phyloP scores from a whole-genome alignment of 2,888 invertebrate species.

The Rhagonycha lutea region DNA sequence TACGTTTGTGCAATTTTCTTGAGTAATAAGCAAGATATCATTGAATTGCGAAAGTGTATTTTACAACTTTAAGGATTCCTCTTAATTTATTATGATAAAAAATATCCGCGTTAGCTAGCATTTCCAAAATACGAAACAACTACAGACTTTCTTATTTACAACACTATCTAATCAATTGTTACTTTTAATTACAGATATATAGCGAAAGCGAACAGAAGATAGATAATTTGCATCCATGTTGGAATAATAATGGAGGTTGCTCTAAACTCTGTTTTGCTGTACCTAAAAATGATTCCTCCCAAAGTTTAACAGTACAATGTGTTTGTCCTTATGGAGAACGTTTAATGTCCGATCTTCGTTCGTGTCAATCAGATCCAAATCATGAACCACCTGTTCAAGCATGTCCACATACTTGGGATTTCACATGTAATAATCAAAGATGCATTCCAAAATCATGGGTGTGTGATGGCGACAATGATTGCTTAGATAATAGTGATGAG shows the following conservation, averaged over 20 bases:
- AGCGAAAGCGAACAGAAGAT: slow-evolving; percentile 75
- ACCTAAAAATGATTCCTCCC: slow-evolving; percentile 64
- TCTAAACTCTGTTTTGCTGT: slow-evolving; percentile 94
- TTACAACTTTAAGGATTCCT: too few species aligned
- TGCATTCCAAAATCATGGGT: slow-evolving; percentile 95
- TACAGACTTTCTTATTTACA: too few species aligned
- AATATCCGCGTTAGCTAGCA: too few species aligned
- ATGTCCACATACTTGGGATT: slow-evolving; percentile 91
- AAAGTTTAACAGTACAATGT: slow-evolving; percentile 69
- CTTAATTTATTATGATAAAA: too few species aligned
- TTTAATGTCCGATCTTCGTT: slow-evolving; percentile 69
- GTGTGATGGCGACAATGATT: slow-evolving; percentile 95
- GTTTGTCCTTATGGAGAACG: slow-evolving; percentile 94
- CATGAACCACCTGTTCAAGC: slow-evolving; percentile 86
- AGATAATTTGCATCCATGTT: slow-evolving; percentile 78
- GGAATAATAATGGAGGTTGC: slow-evolving; percentile 85
- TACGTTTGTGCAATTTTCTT: too few species aligned
- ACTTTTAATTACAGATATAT: slow-evolving; percentile 60
- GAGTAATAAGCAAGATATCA: too few species aligned
- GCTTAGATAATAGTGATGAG: slow-evolving; percentile 93
- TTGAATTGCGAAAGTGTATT: too few species aligned
- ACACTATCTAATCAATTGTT: neutral
- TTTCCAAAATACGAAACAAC: too few species aligned
- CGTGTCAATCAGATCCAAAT: slow-evolving; percentile 79
- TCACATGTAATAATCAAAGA: slow-evolving; percentile 89